These are phyloP conservation scores for Camelus dromedarius DNA, from an alignment of 2,113 vertebrate species.

Conservation along the genomic window DNA sequence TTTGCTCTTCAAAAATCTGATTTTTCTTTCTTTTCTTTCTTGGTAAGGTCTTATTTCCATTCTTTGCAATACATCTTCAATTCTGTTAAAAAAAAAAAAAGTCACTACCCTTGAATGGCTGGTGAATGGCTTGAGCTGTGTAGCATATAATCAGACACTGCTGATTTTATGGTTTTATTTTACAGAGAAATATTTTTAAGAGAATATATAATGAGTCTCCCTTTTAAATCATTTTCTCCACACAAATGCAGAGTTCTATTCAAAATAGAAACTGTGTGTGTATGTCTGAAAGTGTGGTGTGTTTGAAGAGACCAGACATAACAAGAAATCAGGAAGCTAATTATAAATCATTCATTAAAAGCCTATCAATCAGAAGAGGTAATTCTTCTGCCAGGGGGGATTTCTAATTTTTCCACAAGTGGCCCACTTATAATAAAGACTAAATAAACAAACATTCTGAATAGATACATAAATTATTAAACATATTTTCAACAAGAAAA, in stretches of 20 bases:
- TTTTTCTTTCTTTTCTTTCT: neutral
- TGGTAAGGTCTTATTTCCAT: neutral
- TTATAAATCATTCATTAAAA: slow-evolving; percentile 85
- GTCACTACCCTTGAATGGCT: neutral
- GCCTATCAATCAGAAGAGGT: slow-evolving; percentile 74
- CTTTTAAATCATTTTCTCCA: slow-evolving; percentile 77
- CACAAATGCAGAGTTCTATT: slow-evolving; percentile 48
- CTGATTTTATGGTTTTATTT: slow-evolving; percentile 66
- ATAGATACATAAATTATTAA: slow-evolving; percentile 83
- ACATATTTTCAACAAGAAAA: slow-evolving; percentile 68
- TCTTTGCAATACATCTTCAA: slow-evolving; percentile 36
- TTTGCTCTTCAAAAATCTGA: neutral
- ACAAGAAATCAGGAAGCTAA: slow-evolving; percentile 77
- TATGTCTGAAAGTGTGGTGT: slow-evolving; percentile 31
- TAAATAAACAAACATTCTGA: slow-evolving; percentile 84
- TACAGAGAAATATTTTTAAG: slow-evolving; percentile 72
- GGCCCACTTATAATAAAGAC: slow-evolving; percentile 67
- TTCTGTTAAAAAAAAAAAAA: slow-evolving; percentile 55
- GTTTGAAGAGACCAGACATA: slow-evolving; percentile 71
- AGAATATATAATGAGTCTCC: slow-evolving; percentile 64
- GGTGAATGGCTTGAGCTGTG: slow-evolving; percentile 47
- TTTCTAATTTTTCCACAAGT: slow-evolving; percentile 80
- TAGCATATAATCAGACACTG: slow-evolving; percentile 60
- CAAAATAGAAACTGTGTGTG: slow-evolving; percentile 61
- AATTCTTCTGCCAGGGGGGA: slow-evolving; percentile 72